Conservation (phyloP, 1,140 invertebrate species). For the Drosophila murphyi region DNA sequence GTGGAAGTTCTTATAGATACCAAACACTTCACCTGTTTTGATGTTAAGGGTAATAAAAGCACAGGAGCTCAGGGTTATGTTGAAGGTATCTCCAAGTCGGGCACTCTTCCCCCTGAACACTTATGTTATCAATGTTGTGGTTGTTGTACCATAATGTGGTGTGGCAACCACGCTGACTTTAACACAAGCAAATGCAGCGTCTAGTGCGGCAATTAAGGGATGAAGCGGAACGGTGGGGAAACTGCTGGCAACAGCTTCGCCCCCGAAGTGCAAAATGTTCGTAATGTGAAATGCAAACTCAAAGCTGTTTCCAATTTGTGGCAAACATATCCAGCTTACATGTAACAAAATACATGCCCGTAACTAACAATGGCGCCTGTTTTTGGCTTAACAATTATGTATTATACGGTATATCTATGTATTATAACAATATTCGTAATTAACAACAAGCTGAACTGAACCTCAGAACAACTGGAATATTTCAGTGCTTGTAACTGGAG, state of each 20-base stretch:
- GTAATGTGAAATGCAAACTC: slow-evolving; percentile 26
- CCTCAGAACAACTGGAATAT: slow-evolving; percentile 2
- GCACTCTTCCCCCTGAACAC: too few species aligned
- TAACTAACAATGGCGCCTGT: slow-evolving; percentile 1
- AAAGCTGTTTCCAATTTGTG: slow-evolving; percentile 42
- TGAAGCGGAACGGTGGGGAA: slow-evolving; percentile 10
- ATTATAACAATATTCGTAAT: slow-evolving; percentile 11
- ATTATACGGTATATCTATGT: neutral
- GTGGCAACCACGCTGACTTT: slow-evolving; percentile 56
- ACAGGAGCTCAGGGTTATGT: neutral
- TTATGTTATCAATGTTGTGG: slow-evolving; percentile 10
- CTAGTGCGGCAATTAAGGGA: slow-evolving; percentile 67
- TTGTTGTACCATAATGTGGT: slow-evolving; percentile 38
- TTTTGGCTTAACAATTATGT: slow-evolving; percentile 2
- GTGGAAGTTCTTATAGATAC: too few species aligned
- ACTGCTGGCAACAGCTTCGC: neutral
- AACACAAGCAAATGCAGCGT: slow-evolving; percentile 51
- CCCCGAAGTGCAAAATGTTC: slow-evolving; percentile 7
- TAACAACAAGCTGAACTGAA: slow-evolving; percentile 18
- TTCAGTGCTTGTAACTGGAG: neutral
- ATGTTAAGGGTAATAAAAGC: too few species aligned
- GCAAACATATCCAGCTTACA: slow-evolving; percentile 12
- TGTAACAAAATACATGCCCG: neutral
- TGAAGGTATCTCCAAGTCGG: neutral
- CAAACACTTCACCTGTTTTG: too few species aligned